Percentiles rank a stretch among this genome's conserved stretches.
Conservation (phyloP, 2,888 invertebrate species). For the Drosophila nigricruria region DNA sequence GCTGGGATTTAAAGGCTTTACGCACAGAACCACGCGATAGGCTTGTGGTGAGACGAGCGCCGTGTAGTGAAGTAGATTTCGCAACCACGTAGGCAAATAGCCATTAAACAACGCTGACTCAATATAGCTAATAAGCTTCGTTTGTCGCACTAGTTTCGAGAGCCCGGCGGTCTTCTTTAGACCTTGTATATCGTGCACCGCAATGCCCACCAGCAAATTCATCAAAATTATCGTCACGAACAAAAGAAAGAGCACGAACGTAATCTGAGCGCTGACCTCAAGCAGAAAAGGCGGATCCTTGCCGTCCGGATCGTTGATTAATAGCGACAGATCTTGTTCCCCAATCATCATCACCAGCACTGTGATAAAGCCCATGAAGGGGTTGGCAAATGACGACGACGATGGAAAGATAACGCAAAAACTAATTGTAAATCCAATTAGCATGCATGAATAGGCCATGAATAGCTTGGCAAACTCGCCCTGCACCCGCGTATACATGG, state of each 20-base stretch:
- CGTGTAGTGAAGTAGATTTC: slow-evolving; percentile 91
- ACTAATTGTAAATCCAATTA: slow-evolving; percentile 94
- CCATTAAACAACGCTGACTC: slow-evolving; percentile 93
- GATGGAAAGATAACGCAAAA: slow-evolving; percentile 95
- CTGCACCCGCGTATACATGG: slow-evolving; percentile 95
- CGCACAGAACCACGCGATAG: slow-evolving; percentile 92
- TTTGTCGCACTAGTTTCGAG: slow-evolving; percentile 93
- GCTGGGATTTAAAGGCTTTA: slow-evolving; percentile 93
- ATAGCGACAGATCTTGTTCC: slow-evolving; percentile 91
- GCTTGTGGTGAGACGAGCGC: slow-evolving; percentile 93
- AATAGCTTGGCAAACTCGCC: slow-evolving; percentile 95
- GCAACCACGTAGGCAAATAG: slow-evolving; percentile 90
- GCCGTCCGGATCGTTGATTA: slow-evolving; percentile 91
- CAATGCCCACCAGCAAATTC: slow-evolving; percentile 94
- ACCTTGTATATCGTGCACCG: slow-evolving; percentile 95
- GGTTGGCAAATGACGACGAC: slow-evolving; percentile 92
- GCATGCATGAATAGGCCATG: slow-evolving; percentile 93
- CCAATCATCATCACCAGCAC: slow-evolving; percentile 96
- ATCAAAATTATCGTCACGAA: slow-evolving; percentile 94
- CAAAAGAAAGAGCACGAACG: slow-evolving; percentile 92
- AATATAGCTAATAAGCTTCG: slow-evolving; percentile 94
- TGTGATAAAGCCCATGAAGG: slow-evolving; percentile 93
- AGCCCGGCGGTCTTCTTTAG: slow-evolving; percentile 93
- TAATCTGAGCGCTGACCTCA: slow-evolving; percentile 93
- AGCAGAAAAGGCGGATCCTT: slow-evolving; percentile 91